Conservation (phyloP, 2,888 invertebrate genomes). For the Masnerella sp. region DNA sequence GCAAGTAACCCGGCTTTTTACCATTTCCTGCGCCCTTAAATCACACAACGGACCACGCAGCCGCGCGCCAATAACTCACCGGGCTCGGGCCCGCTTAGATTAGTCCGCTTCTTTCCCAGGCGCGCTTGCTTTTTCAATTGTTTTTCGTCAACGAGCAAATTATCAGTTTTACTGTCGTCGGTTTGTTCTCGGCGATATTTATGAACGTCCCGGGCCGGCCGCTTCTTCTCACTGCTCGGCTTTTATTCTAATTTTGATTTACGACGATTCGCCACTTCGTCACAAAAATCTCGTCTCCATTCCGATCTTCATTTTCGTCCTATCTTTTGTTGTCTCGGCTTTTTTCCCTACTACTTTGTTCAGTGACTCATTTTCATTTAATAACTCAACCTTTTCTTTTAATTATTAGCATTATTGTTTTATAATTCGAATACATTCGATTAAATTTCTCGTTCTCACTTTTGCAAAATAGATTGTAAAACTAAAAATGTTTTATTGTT, state of each 20-base stretch:
- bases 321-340: too few relatives aligned
- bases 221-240: background rate
- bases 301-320: background rate
- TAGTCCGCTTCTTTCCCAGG: slow-evolving; percentile 33
- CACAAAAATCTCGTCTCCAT: slow-evolving; percentile 13
- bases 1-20: slow-evolving; percentile 39
- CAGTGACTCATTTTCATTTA: background rate
- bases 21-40: slow-evolving; percentile 56
- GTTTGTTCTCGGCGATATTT: slow-evolving; percentile 42
- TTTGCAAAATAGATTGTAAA: too few relatives aligned
- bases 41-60: slow-evolving; percentile 22
- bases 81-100: slow-evolving; percentile 33
- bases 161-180: slow-evolving; percentile 51
- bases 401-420: too few relatives aligned
- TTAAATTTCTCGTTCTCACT: too few relatives aligned
- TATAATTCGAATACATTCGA: too few relatives aligned
- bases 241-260: slow-evolving; percentile 54
- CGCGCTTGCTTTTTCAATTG: slow-evolving; percentile 26
- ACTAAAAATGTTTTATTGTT: too few relatives aligned
- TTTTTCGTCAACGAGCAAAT: slow-evolving; percentile 54
- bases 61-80: slow-evolving; percentile 54
- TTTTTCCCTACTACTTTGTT: background rate
- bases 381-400: too few relatives aligned
- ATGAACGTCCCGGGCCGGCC: slow-evolving; percentile 22
- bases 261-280: slow-evolving; percentile 15